A percentile compares a stretch with the other conserved stretches of the same genome.
Conservation (phyloP, 2,113 vertebrate species). For the Callaeas wilsoni region DNA sequence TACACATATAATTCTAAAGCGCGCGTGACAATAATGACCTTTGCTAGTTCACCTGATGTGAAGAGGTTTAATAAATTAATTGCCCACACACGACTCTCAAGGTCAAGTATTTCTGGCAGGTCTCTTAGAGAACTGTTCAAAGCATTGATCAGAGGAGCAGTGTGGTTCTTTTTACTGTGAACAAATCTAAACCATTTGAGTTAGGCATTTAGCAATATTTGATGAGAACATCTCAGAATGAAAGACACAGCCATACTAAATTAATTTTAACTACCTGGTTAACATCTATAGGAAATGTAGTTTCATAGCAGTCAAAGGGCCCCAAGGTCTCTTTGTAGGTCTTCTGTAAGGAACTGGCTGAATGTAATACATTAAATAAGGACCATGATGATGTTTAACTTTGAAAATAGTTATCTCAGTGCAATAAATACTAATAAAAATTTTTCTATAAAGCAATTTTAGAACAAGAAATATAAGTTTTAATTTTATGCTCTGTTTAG, state of each 20-base stretch:
- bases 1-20: background rate
- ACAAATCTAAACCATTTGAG: background rate
- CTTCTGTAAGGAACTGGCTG: background rate
- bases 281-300: background rate
- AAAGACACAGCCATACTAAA: background rate
- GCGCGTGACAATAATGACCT: background rate
- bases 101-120: background rate
- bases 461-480: background rate
- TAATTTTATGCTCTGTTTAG: slow-evolving; percentile 23
- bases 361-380: background rate
- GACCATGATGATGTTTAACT: background rate
- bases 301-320: rapidly evolving
- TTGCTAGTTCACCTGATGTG: background rate
- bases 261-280: background rate
- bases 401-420: background rate
- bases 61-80: background rate
- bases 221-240: background rate
- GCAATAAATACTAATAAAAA: background rate
- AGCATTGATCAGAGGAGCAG: background rate
- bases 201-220: background rate
- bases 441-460: background rate
- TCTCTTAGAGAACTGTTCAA: background rate
- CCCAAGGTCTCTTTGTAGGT: background rate
- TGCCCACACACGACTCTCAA: background rate
- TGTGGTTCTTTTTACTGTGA: background rate